A percentile compares a stretch with the other conserved stretches of the same genome.
Conservation (phyloP, 2,888 invertebrate species). For the Acanthosoma haemorrhoidale region DNA sequence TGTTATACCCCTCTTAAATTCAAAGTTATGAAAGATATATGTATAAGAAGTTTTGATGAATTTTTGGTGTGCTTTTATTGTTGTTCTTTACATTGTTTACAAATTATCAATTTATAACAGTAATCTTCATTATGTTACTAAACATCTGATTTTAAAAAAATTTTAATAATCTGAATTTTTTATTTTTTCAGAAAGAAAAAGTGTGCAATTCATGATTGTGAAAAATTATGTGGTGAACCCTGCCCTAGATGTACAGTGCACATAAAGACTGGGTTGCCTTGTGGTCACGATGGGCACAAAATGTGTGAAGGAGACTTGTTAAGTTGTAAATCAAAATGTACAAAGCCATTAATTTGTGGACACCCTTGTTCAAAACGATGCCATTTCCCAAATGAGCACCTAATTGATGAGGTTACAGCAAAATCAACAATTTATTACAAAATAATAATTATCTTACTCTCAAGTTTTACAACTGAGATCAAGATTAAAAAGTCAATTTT, state of each 20-base stretch:
- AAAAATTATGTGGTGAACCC: background rate
- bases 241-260: background rate
- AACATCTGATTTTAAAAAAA: too few species aligned
- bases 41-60: too few species aligned
- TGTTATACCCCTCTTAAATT: too few species aligned
- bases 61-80: too few species aligned
- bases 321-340: conserved; percentile 51
- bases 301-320: conserved; percentile 47
- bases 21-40: too few species aligned
- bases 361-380: conserved; percentile 53
- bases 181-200: background rate
- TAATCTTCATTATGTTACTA: too few species aligned
- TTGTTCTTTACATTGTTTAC: too few species aligned
- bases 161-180: background rate
- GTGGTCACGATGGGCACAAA: conserved; percentile 48
- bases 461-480: too few species aligned
- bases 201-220: background rate
- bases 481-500: too few species aligned
- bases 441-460: too few species aligned
- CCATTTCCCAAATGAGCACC: conserved; percentile 45
- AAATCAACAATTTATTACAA: too few species aligned
- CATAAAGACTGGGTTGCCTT: conserved; percentile 38
- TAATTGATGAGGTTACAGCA: conserved; percentile 55
- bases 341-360: conserved; percentile 55
- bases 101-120: too few species aligned